Conservation (phyloP, 2,888 invertebrate genomes). For the Drosophila hamatofila region DNA sequence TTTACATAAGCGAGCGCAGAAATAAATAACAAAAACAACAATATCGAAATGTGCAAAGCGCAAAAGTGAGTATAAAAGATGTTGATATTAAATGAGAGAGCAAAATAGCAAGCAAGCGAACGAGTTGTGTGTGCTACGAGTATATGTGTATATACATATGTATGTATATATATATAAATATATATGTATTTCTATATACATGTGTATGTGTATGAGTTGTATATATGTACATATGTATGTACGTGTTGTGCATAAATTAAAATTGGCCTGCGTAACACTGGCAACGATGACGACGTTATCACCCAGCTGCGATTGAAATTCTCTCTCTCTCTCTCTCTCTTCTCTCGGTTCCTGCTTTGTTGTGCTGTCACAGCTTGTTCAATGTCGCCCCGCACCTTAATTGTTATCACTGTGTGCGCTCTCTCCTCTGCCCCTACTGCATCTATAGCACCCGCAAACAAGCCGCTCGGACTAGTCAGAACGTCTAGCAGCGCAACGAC, state of each 20-base stretch:
- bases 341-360: conserved; percentile 32
- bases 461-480: conserved; percentile 61
- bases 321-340: conserved; percentile 18
- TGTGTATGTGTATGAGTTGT: conserved; percentile 2
- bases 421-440: background rate
- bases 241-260: conserved; percentile 73
- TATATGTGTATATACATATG: conserved; percentile 15
- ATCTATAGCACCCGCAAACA: conserved; percentile 26
- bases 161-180: conserved; percentile 20
- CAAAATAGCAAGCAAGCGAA: conserved; percentile 32
- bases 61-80: conserved; percentile 40
- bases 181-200: background rate
- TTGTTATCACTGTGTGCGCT: conserved; percentile 30
- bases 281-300: conserved; percentile 68
- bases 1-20: conserved; percentile 69
- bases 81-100: conserved; percentile 38
- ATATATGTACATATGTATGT: conserved; percentile 32
- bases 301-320: conserved; percentile 57
- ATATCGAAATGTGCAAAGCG: conserved; percentile 50
- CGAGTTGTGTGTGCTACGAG: conserved; percentile 41
- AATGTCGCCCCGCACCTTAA: conserved; percentile 69
- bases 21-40: conserved; percentile 52
- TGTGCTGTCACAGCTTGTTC: conserved; percentile 44
- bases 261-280: conserved; percentile 65
- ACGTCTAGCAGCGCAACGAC: conserved; percentile 73